Conservation (phyloP, 2,113 vertebrate species). For the Chelonoidis abingdonii region DNA sequence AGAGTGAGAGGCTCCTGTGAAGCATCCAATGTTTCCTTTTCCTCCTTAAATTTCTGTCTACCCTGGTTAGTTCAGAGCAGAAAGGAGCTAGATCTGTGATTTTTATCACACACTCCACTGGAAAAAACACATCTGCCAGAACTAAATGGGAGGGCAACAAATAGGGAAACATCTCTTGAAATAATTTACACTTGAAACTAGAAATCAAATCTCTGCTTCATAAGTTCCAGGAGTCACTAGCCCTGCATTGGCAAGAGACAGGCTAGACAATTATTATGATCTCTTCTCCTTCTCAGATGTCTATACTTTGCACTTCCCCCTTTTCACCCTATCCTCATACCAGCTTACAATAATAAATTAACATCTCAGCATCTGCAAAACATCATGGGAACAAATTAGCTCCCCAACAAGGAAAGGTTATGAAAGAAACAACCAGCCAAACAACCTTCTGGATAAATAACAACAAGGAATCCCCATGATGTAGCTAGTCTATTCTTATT, state of each 20-base stretch:
- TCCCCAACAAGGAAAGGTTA: neutral
- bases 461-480: neutral
- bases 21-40: neutral
- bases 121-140: neutral
- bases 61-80: neutral
- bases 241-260: neutral
- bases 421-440: neutral
- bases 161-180: neutral
- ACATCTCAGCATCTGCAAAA: neutral
- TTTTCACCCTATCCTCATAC: neutral
- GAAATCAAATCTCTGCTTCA: neutral
- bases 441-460: neutral
- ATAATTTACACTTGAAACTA: neutral
- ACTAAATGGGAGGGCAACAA: neutral
- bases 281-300: neutral
- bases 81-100: neutral
- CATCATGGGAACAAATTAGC: neutral
- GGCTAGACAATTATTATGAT: neutral
- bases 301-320: neutral
- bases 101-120: neutral
- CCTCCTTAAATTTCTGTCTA: neutral
- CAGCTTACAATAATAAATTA: fast-evolving
- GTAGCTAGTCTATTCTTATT: neutral
- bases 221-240: neutral
- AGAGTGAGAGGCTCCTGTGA: neutral